These are phyloP conservation scores for Drosophila leontia DNA, from an alignment of 1,140 invertebrate species.

Conservation along the genomic window DNA sequence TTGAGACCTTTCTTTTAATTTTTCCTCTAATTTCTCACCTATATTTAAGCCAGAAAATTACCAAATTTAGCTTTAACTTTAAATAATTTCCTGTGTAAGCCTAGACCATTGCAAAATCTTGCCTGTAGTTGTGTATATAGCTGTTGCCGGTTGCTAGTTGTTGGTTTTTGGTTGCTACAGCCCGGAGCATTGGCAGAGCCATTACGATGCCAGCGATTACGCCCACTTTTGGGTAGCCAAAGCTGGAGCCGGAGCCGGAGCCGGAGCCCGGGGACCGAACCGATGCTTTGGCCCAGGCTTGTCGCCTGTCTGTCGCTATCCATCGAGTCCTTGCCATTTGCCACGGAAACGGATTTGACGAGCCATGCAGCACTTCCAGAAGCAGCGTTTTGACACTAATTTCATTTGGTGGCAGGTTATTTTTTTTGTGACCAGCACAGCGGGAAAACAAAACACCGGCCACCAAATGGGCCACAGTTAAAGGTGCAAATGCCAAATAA, in stretches of 20 bases:
- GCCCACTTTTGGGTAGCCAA: slow-evolving; percentile 46
- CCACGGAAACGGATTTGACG: slow-evolving; percentile 60
- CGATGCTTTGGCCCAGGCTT: slow-evolving; percentile 17
- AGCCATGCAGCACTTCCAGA: slow-evolving; percentile 59
- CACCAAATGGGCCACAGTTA: slow-evolving; percentile 9
- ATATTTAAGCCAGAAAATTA: background rate
- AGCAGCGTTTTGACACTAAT: slow-evolving; percentile 81
- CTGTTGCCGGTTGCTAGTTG: slow-evolving; percentile 19
- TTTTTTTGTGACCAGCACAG: slow-evolving; percentile 58
- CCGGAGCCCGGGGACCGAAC: background rate
- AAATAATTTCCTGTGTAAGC: slow-evolving; percentile 13
- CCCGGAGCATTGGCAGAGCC: slow-evolving; percentile 31
- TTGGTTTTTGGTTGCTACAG: slow-evolving; percentile 39
- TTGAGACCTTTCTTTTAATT: too few species aligned
- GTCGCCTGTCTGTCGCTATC: slow-evolving; percentile 45
- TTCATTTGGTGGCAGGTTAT: slow-evolving; percentile 62
- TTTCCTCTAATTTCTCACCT: too few species aligned
- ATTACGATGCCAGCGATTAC: slow-evolving; percentile 63
- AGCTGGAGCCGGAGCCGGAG: background rate
- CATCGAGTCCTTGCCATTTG: slow-evolving; percentile 23
- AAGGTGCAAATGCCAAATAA: slow-evolving; percentile 39
- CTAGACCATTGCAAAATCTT: slow-evolving; percentile 17
- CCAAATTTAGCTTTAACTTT: background rate
- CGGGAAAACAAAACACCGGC: slow-evolving; percentile 10
- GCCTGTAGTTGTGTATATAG: slow-evolving; percentile 30